A percentile compares a stretch with the other conserved stretches of the same genome.
These are phyloP conservation scores for Peromyscus aztecus DNA, from an alignment of 2,797 vertebrate species.

Conservation along the genomic window DNA sequence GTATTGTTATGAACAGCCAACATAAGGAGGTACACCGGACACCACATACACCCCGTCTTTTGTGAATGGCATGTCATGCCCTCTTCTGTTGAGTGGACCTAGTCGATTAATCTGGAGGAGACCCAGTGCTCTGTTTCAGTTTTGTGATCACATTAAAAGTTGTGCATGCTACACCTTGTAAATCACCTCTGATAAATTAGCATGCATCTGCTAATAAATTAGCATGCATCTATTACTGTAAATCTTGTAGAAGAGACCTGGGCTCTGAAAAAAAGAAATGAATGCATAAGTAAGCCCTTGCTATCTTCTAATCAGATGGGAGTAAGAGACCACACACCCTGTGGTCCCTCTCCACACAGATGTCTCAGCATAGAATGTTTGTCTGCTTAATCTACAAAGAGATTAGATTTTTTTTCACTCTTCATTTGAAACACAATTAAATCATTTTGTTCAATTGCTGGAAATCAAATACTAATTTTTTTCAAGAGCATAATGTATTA, in stretches of 20 bases:
- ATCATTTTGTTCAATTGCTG: conserved; percentile 30
- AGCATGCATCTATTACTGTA: not conserved
- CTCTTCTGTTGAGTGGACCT: not conserved
- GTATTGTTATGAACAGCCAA: not conserved
- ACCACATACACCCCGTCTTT: no score
- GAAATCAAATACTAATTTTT: conserved; percentile 59
- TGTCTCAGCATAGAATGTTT: not conserved
- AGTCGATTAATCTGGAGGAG: not conserved
- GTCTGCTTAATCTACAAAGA: conserved; percentile 13
- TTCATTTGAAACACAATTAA: conserved; percentile 50
- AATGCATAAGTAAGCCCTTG: not conserved
- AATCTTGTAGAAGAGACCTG: not conserved
- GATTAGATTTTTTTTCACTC: not conserved
- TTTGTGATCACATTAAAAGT: not conserved
- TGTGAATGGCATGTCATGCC: not conserved
- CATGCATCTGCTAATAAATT: not conserved
- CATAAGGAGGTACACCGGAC: not conserved
- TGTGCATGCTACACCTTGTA: not conserved
- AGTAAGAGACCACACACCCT: fast-evolving
- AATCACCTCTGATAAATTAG: not conserved
- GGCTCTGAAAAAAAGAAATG: not conserved
- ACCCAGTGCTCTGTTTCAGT: not conserved
- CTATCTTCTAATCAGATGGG: not conserved
- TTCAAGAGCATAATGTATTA: conserved; percentile 50
- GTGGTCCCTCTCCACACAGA: not conserved